Evolutionary conservation across 2,888 invertebrate genomes (phyloP), one percentile per base, ranked within the genome.

Genomic region (Platycheirus albimanus): DNA sequence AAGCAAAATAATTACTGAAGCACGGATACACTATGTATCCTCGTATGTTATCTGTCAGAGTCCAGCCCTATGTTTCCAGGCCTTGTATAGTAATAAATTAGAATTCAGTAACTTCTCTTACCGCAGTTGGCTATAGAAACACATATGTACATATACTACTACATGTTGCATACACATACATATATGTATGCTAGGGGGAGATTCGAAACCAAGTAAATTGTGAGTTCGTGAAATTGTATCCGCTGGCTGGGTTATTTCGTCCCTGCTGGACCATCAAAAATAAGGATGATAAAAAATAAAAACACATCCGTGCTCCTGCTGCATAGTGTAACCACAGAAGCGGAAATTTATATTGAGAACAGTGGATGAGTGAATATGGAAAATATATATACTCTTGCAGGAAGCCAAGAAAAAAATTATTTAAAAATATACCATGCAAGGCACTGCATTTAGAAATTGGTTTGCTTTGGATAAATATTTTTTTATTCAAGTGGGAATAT

Each of bases 81-180:
- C 43, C 54, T 74, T 47, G 54, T 51, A n/a, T 10, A 38, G 49
- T 58, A 58, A 81, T 76, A 66, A 81, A 81, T 81, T 76, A 81
- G 66, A 76, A 76, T 71, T 71, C 30, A 17, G 47, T 63, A 36
- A 24, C 36, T 38, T 24, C 43, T 15, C 2, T 66, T 45, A 36
- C 56, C 47, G 15, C 17, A 15, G 7, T 33, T 3, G 30, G 30
- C 24, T 5, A 24, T 24, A n/a, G n/a, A n/a, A n/a, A n/a, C n/a
- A 24, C 5, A 24, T 24, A 24, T 24, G 24, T 24, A 24, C 5
- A 3, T 24, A 24, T 24, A 24, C n/a, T n/a, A n/a, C n/a, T n/a
- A n/a, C n/a, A n/a, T n/a, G n/a, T n/a, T n/a, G n/a, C n/a, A n/a
- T n/a, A n/a, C n/a, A n/a, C 5, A 24, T 3, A 4, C 5, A 24